Base-by-base conservation (phyloP, 2,797 vertebrate genomes). In the Heterohyrax brucei region DNA sequence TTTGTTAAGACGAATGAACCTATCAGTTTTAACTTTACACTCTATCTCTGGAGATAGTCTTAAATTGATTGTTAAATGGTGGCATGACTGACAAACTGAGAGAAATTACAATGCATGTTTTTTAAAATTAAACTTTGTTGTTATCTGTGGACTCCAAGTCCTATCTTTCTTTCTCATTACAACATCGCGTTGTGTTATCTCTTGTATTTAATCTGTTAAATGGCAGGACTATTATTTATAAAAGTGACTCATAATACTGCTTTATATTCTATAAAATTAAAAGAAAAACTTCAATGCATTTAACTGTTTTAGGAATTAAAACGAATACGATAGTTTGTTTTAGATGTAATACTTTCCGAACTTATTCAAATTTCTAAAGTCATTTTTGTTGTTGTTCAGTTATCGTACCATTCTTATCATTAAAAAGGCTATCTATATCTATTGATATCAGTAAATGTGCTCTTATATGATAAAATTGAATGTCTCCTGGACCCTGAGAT, bases 341-440 rank as follows among this genome's bases (percentile, higher is more conserved):
- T 33, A 79, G 96, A 70, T 62, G 3, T n/a, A 94, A 95, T 96
- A 93, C 1, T 89, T 93, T 59, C 5, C 77, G 48, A 88, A 93
- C 79, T 92, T 93, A 77, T 88, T 96, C 97, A 96, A 94, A 92
- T 39, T 89, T 77, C n/a, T 95, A 10, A 96, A 95, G 30, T 95
- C 9, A 94, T 95, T 26, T 96, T 96, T 88, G 59, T 61, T 61
- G 18, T 87, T 56, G 10, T 66, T 76, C 48, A 66, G 5, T 16
- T 62, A 56, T n/a, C 82, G 61, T 64, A 4, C 18, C 56, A 94
- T 95, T 76, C 87, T 95, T 97, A 95, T 98, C 90, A 97, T 98
- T 96, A 97, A 97, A 94, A 97, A 81, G 62, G 92, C 96, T 86
- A 93, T 64, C 59, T 33, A 93, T 95, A 95, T 97, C 94, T 96